Percentiles rank a stretch among this genome's conserved stretches.
These are phyloP conservation scores for Hypocryptadius cinnamomeus DNA, from an alignment of 2,113 vertebrate genomes.

Conservation along the genomic window DNA sequence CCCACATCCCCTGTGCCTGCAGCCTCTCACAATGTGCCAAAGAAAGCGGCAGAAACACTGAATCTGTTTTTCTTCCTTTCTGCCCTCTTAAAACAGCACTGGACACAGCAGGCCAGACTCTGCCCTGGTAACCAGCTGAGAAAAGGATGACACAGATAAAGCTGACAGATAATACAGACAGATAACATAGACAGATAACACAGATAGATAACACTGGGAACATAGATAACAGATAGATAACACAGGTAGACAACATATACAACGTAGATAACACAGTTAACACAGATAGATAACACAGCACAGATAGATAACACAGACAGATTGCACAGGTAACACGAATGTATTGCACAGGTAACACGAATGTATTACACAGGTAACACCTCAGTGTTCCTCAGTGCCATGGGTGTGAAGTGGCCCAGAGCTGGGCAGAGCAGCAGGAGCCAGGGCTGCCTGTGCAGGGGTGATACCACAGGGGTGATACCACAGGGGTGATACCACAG, in stretches of 20 bases:
- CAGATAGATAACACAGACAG: too few species aligned
- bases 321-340: not conserved
- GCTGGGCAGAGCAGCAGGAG: not conserved
- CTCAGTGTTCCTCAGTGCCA: accelerated
- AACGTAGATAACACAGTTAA: not conserved
- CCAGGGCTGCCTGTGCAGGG: not conserved
- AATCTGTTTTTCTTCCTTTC: not conserved
- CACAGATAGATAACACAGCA: too few species aligned
- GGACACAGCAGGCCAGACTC: not conserved
- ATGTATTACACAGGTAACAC: not conserved
- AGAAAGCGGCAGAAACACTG: not conserved
- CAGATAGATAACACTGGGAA: not conserved
- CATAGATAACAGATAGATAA: not conserved
- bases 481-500: not conserved
- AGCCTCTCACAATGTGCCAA: not conserved
- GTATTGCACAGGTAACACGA: not conserved
- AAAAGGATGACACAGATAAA: not conserved
- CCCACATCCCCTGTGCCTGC: not conserved
- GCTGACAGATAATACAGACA: not conserved
- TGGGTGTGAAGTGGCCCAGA: accelerated
- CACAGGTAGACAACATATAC: not conserved
- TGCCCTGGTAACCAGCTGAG: not conserved
- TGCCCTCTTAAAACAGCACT: not conserved
- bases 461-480: not conserved
- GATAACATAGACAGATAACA: not conserved